A percentile compares a stretch with the other conserved stretches of the same genome.
Conservation (phyloP, 2,797 vertebrate genomes). For the Sebastes vulpes region DNA sequence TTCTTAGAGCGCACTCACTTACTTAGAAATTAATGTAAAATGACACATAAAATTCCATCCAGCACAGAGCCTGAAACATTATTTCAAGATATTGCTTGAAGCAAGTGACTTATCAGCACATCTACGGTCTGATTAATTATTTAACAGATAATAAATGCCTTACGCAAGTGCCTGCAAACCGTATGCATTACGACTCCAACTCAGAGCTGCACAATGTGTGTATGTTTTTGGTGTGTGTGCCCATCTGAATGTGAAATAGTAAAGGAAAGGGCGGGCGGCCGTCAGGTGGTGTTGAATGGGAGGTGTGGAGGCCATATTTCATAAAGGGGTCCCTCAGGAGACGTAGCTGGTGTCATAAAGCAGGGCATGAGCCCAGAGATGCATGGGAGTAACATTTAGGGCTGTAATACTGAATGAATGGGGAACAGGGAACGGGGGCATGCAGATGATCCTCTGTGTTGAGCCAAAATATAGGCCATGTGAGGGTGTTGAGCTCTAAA, state of each 20-base stretch:
- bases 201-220: not conserved
- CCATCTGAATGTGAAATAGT: not conserved
- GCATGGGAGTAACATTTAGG: slow-evolving; percentile 38
- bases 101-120: slow-evolving; percentile 32
- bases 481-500: not conserved
- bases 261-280: slow-evolving; percentile 1
- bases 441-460: not conserved
- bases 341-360: slow-evolving; percentile 30
- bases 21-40: not conserved
- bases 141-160: slow-evolving; percentile 49
- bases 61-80: slow-evolving; percentile 1
- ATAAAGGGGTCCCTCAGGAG: slow-evolving; percentile 29
- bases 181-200: not conserved
- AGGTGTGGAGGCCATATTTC: slow-evolving; percentile 44
- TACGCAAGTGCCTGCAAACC: slow-evolving; percentile 1
- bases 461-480: slow-evolving; percentile 17
- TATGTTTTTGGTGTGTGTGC: not conserved
- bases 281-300: slow-evolving; percentile 33
- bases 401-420: not conserved
- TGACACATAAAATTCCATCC: not conserved
- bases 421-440: slow-evolving; percentile 21
- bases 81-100: slow-evolving; percentile 29
- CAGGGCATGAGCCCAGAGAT: slow-evolving; percentile 52
- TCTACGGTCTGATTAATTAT: slow-evolving; percentile 55
- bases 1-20: not conserved